These are phyloP conservation scores for Tachuris rubrigastra DNA, from an alignment of 2,113 vertebrate species.

Conservation along the genomic window DNA sequence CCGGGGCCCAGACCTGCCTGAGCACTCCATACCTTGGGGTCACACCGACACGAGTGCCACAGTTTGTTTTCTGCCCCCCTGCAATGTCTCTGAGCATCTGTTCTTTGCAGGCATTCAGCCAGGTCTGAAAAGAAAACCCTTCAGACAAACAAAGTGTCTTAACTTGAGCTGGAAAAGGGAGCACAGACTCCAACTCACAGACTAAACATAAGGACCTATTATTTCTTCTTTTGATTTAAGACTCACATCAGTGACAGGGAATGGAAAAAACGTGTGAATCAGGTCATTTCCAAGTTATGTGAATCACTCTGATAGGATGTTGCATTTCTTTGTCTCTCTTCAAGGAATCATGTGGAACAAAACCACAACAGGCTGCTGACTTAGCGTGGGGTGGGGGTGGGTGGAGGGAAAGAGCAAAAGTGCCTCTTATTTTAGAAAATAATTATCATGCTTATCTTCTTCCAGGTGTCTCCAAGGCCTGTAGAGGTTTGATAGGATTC, in stretches of 20 bases:
- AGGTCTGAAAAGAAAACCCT: background rate
- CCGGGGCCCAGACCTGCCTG: background rate
- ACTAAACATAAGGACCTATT: background rate
- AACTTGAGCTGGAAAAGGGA: background rate
- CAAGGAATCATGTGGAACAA: conserved; percentile 59
- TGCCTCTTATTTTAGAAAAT: conserved; percentile 36
- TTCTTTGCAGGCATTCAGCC: background rate
- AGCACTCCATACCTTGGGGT: background rate
- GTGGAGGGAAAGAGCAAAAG: background rate
- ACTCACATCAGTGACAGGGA: background rate
- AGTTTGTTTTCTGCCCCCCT: background rate
- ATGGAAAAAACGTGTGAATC: conserved; percentile 68
- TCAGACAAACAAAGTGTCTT: background rate
- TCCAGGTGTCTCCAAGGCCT: conserved; percentile 25
- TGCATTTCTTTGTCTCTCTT: conserved; percentile 61
- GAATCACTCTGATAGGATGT: conserved; percentile 63
- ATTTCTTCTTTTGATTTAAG: background rate
- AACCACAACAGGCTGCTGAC: conserved; percentile 64
- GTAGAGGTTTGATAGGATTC: conserved; percentile 29
- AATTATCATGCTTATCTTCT: background rate
- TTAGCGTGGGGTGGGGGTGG: background rate
- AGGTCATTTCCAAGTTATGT: conserved; percentile 63
- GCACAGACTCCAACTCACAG: background rate
- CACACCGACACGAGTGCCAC: fast-evolving
- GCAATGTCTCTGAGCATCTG: background rate